Percentiles rank a stretch among this genome's conserved stretches.
Evolutionary conservation across 1,140 invertebrate species (phyloP).

Genomic region (Musca vetustissima): DNA sequence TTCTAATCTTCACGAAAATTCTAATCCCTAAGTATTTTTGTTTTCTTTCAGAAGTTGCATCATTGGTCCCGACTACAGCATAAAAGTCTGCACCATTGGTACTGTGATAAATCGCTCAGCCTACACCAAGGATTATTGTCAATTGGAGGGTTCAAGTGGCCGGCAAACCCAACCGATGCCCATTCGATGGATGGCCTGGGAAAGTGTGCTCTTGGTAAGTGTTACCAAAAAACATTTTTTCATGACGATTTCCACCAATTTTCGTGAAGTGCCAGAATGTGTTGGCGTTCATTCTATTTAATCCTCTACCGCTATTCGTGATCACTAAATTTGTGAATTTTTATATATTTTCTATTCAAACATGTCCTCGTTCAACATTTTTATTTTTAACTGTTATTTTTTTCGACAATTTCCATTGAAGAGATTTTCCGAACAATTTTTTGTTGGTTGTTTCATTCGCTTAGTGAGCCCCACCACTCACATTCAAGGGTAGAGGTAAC

Average conservation of each 20-base stretch:
- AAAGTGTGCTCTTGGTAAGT: constrained; percentile 77
- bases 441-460: neutral
- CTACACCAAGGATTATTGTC: constrained; percentile 73
- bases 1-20: neutral
- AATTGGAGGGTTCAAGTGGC: constrained; percentile 62
- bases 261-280: neutral
- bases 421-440: too few species aligned
- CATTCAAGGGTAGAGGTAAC: constrained; percentile 1
- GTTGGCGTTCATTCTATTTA: neutral
- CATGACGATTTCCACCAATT: neutral
- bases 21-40: constrained; percentile 26
- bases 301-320: neutral
- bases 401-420: neutral
- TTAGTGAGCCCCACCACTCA: neutral
- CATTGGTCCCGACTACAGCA: constrained; percentile 73
- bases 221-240: neutral
- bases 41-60: constrained; percentile 75
- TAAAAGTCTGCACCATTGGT: constrained; percentile 83
- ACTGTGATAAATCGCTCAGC: constrained; percentile 65
- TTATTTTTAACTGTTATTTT: neutral
- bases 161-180: constrained; percentile 63
- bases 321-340: neutral
- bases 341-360: too few species aligned
- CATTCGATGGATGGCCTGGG: constrained; percentile 82
- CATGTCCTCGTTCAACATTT: neutral